Conservation (phyloP, 2,113 vertebrate genomes). For the Ammospiza nelsoni region DNA sequence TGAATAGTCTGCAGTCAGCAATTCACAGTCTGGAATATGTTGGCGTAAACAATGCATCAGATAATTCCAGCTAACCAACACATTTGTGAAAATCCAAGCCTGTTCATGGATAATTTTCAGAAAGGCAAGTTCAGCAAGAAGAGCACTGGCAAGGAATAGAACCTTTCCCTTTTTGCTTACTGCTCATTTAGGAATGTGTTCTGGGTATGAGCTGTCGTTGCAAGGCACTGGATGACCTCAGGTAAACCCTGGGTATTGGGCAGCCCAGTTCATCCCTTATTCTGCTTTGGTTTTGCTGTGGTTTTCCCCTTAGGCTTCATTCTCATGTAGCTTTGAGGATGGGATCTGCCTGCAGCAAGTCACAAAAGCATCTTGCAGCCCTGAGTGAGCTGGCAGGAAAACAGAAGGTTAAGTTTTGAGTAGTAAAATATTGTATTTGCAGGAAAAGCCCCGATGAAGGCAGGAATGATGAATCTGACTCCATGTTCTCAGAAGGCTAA, state of each 20-base stretch:
- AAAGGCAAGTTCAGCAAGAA: constrained; percentile 27
- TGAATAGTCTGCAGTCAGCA: constrained; percentile 34
- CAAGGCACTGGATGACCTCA: neutral
- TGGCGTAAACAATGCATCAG: constrained; percentile 32
- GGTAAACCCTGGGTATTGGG: neutral
- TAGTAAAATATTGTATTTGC: neutral
- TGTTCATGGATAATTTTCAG: neutral
- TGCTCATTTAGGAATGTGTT: neutral
- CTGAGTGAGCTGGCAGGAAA: neutral
- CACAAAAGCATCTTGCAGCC: neutral
- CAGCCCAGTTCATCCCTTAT: neutral
- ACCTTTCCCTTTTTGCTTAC: neutral
- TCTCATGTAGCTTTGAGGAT: neutral
- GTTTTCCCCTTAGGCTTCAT: neutral
- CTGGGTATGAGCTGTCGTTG: neutral
- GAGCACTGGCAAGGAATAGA: neutral
- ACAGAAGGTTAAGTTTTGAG: neutral
- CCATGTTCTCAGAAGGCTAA: too few relatives aligned
- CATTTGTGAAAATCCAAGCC: constrained; percentile 40
- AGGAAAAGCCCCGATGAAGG: too few relatives aligned
- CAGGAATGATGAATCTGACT: too few relatives aligned
- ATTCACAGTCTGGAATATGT: constrained; percentile 19
- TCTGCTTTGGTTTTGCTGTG: neutral
- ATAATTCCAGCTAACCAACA: constrained; percentile 47
- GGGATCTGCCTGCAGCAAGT: neutral